Base-by-base conservation (phyloP, 2,113 vertebrate species). In the Proteles cristata region DNA sequence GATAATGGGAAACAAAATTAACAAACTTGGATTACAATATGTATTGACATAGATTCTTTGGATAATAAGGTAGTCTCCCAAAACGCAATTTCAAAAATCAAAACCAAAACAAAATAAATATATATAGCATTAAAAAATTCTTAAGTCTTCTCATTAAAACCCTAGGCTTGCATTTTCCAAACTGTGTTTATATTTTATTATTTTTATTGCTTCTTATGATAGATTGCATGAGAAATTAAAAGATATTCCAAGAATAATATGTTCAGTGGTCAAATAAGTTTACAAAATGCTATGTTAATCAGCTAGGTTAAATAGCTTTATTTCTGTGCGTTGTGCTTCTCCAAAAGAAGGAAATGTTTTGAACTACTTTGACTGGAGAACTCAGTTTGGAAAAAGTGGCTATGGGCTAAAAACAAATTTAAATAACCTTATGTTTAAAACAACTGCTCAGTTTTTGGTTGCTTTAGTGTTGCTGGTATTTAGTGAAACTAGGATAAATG, bases 401-500 rank as follows among this genome's bases (percentile, higher is more conserved):
- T 63, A 35, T 58, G 90, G 53, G 4, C 14, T 2, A 39, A 79
- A 86, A 82, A 85, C 33, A 77, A 73, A 96, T 92, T 86, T 74
- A 85, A 83, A 74, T 95, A 94, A 45, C 11, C 31, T 80, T 95
- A 43, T 61, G 14, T 88, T 94, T 82, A 73, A 96, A 89, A 92
- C 23, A 31, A 91, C n/a, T 90, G 53, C 31, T 74, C 33, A 58
- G 63, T 31, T 86, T 93, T 94, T 73, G 21, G 35, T 92, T 97
- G 25, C 43, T 87, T 31, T 50, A 79, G 11, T 88, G 63, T 69
- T 19, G 33, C 98, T 95, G 85, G 48, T 84, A 95, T 84, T 83
- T 81, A 63, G 88, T 77, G 55, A 89, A 93, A 91, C 87, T 55
- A 25, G 91, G 25, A 23, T 97, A 95, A 88, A 95, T 96, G 97